phyloP scores from a whole-genome alignment of 1,140 invertebrate genomes.

The Drosophila leontia region DNA sequence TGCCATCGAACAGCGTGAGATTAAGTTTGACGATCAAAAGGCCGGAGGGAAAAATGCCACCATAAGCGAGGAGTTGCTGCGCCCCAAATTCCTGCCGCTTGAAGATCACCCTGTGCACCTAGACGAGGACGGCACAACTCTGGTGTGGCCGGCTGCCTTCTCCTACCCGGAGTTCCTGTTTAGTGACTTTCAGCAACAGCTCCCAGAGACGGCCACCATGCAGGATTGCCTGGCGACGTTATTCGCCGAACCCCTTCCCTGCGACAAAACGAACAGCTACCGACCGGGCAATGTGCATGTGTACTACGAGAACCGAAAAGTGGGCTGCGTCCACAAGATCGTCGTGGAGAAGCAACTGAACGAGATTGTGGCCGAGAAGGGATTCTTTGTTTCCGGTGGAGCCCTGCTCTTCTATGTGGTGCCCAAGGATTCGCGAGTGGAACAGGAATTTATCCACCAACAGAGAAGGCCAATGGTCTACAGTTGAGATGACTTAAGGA shows the following conservation, averaged over 20 bases:
- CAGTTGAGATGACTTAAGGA: conserved; percentile 32
- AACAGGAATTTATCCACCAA: conserved; percentile 72
- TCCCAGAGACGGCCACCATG: conserved; percentile 91
- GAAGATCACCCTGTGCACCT: conserved; percentile 77
- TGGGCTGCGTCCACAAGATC: conserved; percentile 88
- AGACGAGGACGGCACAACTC: conserved; percentile 85
- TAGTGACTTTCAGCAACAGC: conserved; percentile 90
- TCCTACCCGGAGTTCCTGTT: conserved; percentile 92
- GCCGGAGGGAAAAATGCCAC: conserved; percentile 67
- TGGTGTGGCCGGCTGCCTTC: conserved; percentile 93
- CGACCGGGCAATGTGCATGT: conserved; percentile 88
- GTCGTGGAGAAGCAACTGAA: conserved; percentile 87
- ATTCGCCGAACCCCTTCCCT: conserved; percentile 90
- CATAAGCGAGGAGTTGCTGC: conserved; percentile 84
- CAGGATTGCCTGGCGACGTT: conserved; percentile 89
- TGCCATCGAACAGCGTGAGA: conserved; percentile 86
- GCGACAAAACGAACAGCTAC: conserved; percentile 92
- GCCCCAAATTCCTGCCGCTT: conserved; percentile 82
- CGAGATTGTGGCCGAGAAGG: conserved; percentile 88
- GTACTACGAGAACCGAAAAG: conserved; percentile 92
- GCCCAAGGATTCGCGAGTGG: conserved; percentile 59
- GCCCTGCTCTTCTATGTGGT: conserved; percentile 79
- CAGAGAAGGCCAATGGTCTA: conserved; percentile 69
- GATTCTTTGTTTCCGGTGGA: conserved; percentile 77
- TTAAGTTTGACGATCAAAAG: conserved; percentile 86